Base-by-base conservation (phyloP, 2,888 invertebrate genomes). In the Brachyptera putata region DNA sequence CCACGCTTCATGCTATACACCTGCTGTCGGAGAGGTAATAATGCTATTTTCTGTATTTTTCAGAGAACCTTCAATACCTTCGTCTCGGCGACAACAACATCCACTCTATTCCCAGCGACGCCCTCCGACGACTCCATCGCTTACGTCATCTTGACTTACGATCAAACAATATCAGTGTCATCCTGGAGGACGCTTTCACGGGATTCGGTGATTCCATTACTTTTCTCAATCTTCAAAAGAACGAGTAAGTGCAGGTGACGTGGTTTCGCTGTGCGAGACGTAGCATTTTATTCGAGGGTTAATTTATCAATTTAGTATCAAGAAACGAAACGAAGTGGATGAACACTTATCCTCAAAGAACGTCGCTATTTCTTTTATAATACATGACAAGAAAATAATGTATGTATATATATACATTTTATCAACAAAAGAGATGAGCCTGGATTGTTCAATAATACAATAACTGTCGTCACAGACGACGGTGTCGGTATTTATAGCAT, bases 201-300 rank as follows among this genome's bases (percentile, higher is more conserved):
- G 89, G 91, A 50, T 95, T 88, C 70, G 94, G 94, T 22, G 91
- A 91, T 73, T 91, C 91, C 25, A 88, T 95, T 66, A 93, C 94
- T n/a, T 94, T 93, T 76, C 83, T 95, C 25, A 92, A 92, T 73
- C 77, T 95, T 65, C 92, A 94, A 71, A 93, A 93, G 74, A 94
- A 94, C 74, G 87, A 89, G 93, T 93, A 80, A 87, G 86, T 77
- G n/a, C n/a, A n/a, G n/a, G n/a, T 59, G 30, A 13, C 41, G 18
- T 39, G 3, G 4, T 11, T 30, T 30, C 34, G 5, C 34, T 11
- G 7, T 30, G 34, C 34, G 5, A 30, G 34, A 5, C 30, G 34
- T n/a, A n/a, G n/a, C n/a, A n/a, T n/a, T n/a, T n/a, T n/a, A 34
- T 34, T 9, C 34, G 34, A 5, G 5, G 34, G 34, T 34, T 34